Evolutionary conservation across 1,140 invertebrate genomes (phyloP), one percentile per base, ranked within the genome.

Genomic region (Pseudomyrmex pallidus): DNA sequence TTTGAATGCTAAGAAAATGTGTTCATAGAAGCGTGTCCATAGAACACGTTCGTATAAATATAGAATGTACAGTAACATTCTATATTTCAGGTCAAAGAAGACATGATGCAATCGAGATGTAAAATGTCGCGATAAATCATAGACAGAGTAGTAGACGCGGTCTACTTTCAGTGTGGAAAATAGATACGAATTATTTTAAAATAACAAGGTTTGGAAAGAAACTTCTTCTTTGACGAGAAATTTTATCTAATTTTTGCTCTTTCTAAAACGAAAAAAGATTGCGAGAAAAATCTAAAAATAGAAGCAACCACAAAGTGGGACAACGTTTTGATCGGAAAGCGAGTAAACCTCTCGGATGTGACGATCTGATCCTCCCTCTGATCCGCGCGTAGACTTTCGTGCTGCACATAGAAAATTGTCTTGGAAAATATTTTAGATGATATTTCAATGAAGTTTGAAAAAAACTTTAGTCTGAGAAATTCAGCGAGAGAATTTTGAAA

Each of bases 21-120:
- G 48, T 35, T 35, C 35, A 7, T 46, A 57, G 52, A 22, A 13
- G 15, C 13, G 25, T 44, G 25, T 77, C 48, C 35, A 35, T 35
- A 35, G 35, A 35, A 35, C 35, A 35, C 35, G 35, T 35, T 7
- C 35, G 4, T 35, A 35, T 35, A 35, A 35, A 54, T 22, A 9
- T 44, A 46, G 67, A 64, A 78, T 68, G 44, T 57, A 68, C 8
- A 46, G 20, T 78, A 78, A 78, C n/a, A 74, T 74, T 50, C 15
- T 62, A 62, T 56, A 22, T 44, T 67, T 67, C 13, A 67, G 5
- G 3, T 10, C 35, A 8, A 56, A 77, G 67, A 67, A 67, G 13
- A 35, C 10, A 74, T 59, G 17, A 12, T 57, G 35, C 20, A 13
- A 68, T 17, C 17, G 2, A 68, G 10, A 78, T 57, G 35, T 46